Evolutionary conservation across 2,113 vertebrate genomes (phyloP), one percentile per base, ranked within the genome.

Genomic region (Nyctibius bracteatus): DNA sequence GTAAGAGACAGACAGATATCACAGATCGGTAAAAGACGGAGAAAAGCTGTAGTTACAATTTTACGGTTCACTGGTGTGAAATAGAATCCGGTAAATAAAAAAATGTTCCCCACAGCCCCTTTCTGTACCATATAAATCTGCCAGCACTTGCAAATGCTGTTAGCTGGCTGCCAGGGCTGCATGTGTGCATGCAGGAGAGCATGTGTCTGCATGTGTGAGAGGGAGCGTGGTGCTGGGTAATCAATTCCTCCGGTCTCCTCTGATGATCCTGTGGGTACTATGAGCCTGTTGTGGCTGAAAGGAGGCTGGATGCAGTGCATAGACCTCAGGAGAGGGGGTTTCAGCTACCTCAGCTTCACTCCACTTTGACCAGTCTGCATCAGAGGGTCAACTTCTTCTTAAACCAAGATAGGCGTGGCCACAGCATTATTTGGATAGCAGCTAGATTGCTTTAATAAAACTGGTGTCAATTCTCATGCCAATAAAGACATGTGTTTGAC

Each of bases 61-160:
- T 97, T 96, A 94, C 6, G 23, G 96, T 95, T 96, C 94, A 72
- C 47, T 1, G 59, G 75, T 71, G 94, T 91, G 92, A 97, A 97
- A 96, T 94, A 88, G 91, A 91, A 93, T 63, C 70, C 12, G 9
- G 80, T 82, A 95, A 92, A 95, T 82, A 97, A 81, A 81, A 94
- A 28, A 44, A 35, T 9, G 66, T 24, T 86, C 70, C 79, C 70
- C 70, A 35, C 62, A 61, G 44, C 31, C 79, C 58, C 25, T 93
- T 68, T 78, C 73, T 65, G 58, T 9, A n/a, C 4, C 4, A 46
- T 4, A 24, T 43, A 82, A 92, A 72, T 72, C 91, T 95, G 80
- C 58, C 91, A 80, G 79, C 3, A 4, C 51, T 79, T 13, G 44
- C 37, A 81, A 13, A 75, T 39, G 67, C n/a, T 2, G 2, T 63